A percentile compares a stretch with the other conserved stretches of the same genome.
phyloP scores from a whole-genome alignment of 1,140 invertebrate genomes.

The Drosophila sucinea region DNA sequence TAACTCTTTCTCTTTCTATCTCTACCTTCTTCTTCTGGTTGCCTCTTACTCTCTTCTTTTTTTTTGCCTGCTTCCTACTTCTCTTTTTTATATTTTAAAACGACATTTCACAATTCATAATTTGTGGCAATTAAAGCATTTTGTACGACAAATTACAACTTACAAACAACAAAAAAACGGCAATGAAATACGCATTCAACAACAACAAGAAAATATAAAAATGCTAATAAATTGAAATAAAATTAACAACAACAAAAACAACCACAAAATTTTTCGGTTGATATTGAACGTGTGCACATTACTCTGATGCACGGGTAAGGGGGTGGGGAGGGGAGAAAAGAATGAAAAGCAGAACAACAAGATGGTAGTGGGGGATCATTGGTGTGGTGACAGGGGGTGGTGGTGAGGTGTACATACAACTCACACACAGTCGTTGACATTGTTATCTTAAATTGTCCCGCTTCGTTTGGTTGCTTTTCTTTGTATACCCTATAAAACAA shows the following conservation, averaged over 20 bases:
- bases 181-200: slow-evolving; percentile 20
- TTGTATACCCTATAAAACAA: background rate
- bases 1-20: slow-evolving; percentile 7
- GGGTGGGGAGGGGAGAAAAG: background rate
- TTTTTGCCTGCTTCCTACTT: slow-evolving; percentile 8
- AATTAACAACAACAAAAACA: slow-evolving; percentile 59
- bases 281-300: slow-evolving; percentile 55
- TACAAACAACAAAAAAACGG: slow-evolving; percentile 49
- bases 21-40: background rate
- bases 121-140: slow-evolving; percentile 68
- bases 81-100: slow-evolving; percentile 2
- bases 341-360: background rate
- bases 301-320: background rate
- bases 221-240: slow-evolving; percentile 72
- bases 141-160: slow-evolving; percentile 68
- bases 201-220: slow-evolving; percentile 31
- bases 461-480: slow-evolving; percentile 22
- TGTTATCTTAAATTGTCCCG: slow-evolving; percentile 73
- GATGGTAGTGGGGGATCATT: background rate
- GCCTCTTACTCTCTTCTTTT: slow-evolving; percentile 11
- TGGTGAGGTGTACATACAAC: background rate
- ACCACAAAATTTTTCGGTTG: slow-evolving; percentile 22
- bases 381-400: background rate
- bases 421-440: slow-evolving; percentile 66
- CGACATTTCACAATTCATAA: slow-evolving; percentile 60